A percentile compares a stretch with the other conserved stretches of the same genome.
phyloP scores from a whole-genome alignment of 2,888 invertebrate species.

The Lasioglossum lativentre region DNA sequence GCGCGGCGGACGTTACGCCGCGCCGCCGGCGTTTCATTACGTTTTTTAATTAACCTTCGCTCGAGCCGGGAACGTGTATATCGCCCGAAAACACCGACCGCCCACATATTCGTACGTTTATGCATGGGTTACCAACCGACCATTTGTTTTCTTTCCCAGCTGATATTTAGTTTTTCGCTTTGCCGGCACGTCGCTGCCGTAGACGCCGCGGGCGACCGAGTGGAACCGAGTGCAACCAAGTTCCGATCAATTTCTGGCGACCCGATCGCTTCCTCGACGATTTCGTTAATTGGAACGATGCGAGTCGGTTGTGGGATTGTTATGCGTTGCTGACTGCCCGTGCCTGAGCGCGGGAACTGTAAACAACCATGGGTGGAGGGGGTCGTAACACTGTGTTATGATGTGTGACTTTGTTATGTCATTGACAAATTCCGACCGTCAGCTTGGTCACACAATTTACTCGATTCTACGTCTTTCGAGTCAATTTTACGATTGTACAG shows the following conservation, averaged over 20 bases:
- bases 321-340: neutral
- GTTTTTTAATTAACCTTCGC: conserved; percentile 65
- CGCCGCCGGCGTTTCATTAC: conserved; percentile 59
- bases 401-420: neutral
- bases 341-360: neutral
- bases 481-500: too few relatives aligned
- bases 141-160: conserved; percentile 53
- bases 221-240: neutral
- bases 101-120: conserved; percentile 50
- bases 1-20: conserved; percentile 36
- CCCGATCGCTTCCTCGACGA: conserved; percentile 29
- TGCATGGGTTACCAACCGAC: conserved; percentile 37
- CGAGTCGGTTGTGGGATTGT: neutral
- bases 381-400: neutral
- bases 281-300: conserved; percentile 42
- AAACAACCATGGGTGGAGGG: neutral
- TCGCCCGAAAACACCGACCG: conserved; percentile 43
- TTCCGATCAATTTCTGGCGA: conserved; percentile 46
- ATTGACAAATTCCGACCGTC: too few relatives aligned
- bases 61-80: conserved; percentile 31
- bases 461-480: too few relatives aligned
- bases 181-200: neutral
- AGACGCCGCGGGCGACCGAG: conserved; percentile 2
- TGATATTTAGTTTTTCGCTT: conserved; percentile 38
- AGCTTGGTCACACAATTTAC: too few relatives aligned